phyloP scores from a whole-genome alignment of 53 echinoderm and acorn worm genomes.

The Crossaster papposus region DNA sequence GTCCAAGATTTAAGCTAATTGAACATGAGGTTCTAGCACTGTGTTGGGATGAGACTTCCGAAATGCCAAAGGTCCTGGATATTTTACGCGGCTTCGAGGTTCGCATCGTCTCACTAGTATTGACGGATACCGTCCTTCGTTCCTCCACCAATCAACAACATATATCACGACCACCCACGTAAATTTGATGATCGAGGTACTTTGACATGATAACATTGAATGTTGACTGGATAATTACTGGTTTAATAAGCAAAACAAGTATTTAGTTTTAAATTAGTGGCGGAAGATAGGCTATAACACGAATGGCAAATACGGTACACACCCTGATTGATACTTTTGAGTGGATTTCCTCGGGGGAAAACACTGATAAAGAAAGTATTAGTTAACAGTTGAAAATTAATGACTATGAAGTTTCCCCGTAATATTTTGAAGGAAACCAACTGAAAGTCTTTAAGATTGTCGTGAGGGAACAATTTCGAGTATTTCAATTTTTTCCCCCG shows the following conservation, averaged over 20 bases:
- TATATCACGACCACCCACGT: background rate
- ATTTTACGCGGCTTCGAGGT: background rate
- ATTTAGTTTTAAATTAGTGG: background rate
- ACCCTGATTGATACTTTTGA: too few species aligned
- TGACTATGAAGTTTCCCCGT: too few species aligned
- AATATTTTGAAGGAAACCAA: too few species aligned
- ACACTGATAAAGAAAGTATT: too few species aligned
- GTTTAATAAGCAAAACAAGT: background rate
- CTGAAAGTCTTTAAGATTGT: too few species aligned
- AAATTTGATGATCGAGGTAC: background rate
- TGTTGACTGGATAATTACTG: background rate
- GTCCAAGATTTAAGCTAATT: constrained; percentile 24
- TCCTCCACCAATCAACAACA: background rate
- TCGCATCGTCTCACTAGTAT: background rate
- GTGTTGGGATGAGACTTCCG: background rate
- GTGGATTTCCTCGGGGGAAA: too few species aligned
- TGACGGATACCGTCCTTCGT: background rate
- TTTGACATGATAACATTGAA: background rate
- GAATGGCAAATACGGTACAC: background rate
- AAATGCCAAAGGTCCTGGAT: constrained; percentile 54
- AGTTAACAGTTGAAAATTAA: too few species aligned
- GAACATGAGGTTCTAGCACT: constrained; percentile 20
- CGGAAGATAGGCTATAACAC: background rate
- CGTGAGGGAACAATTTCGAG: too few species aligned
- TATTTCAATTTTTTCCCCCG: too few species aligned